Evolutionary conservation across 1,140 invertebrate genomes (phyloP).

Genomic region (Holcopasites calliopsidis): DNA sequence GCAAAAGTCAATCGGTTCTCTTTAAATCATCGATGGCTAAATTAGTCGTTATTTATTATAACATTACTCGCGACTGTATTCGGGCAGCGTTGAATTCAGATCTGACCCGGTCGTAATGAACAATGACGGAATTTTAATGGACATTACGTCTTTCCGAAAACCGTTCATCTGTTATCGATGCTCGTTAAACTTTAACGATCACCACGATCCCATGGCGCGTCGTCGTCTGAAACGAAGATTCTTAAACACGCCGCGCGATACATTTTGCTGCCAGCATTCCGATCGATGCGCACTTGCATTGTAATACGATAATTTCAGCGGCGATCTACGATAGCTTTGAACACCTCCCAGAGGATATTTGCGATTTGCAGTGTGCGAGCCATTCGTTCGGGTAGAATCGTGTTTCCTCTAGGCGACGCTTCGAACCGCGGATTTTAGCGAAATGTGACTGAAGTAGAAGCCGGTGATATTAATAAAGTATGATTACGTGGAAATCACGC

Average conservation of each 20-base stretch:
- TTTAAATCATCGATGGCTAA: too few relatives aligned
- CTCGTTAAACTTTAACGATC: slow-evolving; percentile 39
- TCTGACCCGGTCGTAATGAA: slow-evolving; percentile 38
- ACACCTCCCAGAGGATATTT: background rate
- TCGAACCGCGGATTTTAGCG: background rate
- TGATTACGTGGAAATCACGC: background rate
- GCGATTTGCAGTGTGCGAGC: background rate
- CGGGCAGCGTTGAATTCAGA: slow-evolving; percentile 38
- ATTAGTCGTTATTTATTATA: slow-evolving; percentile 43
- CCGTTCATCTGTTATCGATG: slow-evolving; percentile 1
- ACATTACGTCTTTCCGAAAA: slow-evolving; percentile 34
- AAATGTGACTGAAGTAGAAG: background rate
- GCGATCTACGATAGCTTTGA: background rate
- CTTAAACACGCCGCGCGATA: slow-evolving; percentile 16
- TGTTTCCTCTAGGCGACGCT: background rate
- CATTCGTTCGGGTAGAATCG: too few relatives aligned
- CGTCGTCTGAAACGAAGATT: slow-evolving; percentile 1
- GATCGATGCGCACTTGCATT: background rate
- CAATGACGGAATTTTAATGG: slow-evolving; percentile 44
- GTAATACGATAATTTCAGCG: slow-evolving; percentile 44
- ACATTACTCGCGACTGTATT: slow-evolving; percentile 24
- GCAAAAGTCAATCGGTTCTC: too few relatives aligned
- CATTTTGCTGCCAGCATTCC: slow-evolving; percentile 15
- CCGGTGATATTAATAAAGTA: background rate
- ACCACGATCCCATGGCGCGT: background rate